Base-by-base conservation (phyloP, 2,888 invertebrate species). In the Philereme vetulata region DNA sequence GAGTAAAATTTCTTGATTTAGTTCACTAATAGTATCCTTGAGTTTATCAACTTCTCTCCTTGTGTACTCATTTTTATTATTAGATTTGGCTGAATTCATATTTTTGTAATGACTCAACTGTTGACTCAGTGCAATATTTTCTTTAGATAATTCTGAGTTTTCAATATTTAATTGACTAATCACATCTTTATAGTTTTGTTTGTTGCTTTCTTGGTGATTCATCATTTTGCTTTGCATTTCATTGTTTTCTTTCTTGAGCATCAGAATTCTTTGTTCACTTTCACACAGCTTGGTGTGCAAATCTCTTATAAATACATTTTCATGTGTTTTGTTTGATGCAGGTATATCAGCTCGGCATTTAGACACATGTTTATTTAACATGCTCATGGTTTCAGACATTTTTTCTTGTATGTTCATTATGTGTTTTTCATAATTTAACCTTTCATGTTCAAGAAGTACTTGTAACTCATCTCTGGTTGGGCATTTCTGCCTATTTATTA, bases 231-330 rank as follows among this genome's bases (percentile, higher is more conserved):
- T 69, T 76, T 79, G 85, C 8, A 88, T 72, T 53, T 89, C 88
- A 72, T 88, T 87, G 81, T 91, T 92, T 76, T 93, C 88, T 76
- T 90, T 92, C 67, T 82, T 88, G 33, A 93, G 72, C 84, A 87
- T 88, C n/a, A 92, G 77, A 38, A 90, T 80, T 71, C 82, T 89
- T 72, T 92, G 92, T 69, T 93, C 92, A 80, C 86, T 85, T 74
- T 90, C 92, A 86, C 92, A 92, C 60, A 93, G 74, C 72, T 85
- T 88, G 34, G 71, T 74, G 67, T 92, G 89, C 59, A 93, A 78
- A 71, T 92, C 91, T 76, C 79, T 84, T 4, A 91, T 69, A 74
- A 85, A 89, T 60, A 56, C 49, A 74, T 76, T 86, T 56, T 84
- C 82, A 70, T 75, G 64, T 5, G 77, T 63, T 56, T 63, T 72